These are phyloP conservation scores for Forbesichthys papilliferus DNA, from an alignment of 2,113 vertebrate genomes.

Conservation along the genomic window DNA sequence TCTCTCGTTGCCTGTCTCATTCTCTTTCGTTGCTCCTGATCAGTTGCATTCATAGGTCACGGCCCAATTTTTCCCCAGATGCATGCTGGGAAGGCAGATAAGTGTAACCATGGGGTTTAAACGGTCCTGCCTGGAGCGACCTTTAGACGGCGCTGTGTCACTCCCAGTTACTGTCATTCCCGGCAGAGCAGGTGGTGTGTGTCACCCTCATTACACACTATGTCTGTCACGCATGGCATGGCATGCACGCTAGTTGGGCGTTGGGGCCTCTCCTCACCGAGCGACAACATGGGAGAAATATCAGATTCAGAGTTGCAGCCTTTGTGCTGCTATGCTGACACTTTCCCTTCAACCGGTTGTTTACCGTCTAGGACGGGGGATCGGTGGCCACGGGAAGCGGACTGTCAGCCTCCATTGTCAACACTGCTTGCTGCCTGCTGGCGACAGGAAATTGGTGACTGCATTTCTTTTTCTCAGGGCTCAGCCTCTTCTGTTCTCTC, in stretches of 20 bases:
- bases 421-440: constrained; percentile 57
- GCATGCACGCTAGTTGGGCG: constrained; percentile 30
- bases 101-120: constrained; percentile 40
- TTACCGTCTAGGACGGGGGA: constrained; percentile 61
- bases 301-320: constrained; percentile 41
- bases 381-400: constrained; percentile 54
- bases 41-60: constrained; percentile 47
- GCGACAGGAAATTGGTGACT: constrained; percentile 70
- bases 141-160: constrained; percentile 65
- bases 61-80: constrained; percentile 37
- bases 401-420: constrained; percentile 63
- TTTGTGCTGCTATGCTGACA: constrained; percentile 49
- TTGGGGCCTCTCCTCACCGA: background rate
- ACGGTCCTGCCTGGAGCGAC: constrained; percentile 48
- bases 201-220: constrained; percentile 54
- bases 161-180: constrained; percentile 63
- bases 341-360: constrained; percentile 71
- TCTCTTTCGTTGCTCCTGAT: constrained; percentile 26
- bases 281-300: constrained; percentile 32
- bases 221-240: constrained; percentile 46
- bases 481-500: constrained; percentile 16
- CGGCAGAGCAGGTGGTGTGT: constrained; percentile 59
- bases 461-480: constrained; percentile 55
- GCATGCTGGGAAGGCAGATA: constrained; percentile 28
- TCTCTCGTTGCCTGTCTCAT: background rate